These are phyloP conservation scores for Solea solea DNA, from an alignment of 2,113 vertebrate genomes.

Conservation along the genomic window DNA sequence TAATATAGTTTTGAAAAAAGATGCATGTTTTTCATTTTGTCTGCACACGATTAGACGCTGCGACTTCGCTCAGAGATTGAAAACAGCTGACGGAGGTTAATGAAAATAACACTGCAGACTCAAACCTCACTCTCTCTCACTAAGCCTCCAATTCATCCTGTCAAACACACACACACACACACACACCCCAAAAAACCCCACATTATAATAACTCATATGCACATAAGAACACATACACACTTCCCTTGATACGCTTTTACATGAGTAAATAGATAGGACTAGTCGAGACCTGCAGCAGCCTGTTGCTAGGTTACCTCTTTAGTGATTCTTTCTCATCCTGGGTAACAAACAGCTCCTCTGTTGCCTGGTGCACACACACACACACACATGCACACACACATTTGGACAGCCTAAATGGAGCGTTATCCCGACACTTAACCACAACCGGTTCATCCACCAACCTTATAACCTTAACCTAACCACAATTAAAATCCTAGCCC, in stretches of 20 bases:
- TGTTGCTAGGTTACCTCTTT: constrained; percentile 86
- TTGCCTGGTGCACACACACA: constrained; percentile 49
- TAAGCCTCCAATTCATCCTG: neutral
- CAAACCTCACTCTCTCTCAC: constrained; percentile 33
- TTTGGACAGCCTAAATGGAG: too few relatives aligned
- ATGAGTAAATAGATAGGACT: constrained; percentile 73
- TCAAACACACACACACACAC: constrained; percentile 8
- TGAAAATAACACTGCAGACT: constrained; percentile 62
- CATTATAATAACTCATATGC: neutral
- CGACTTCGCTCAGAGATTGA: too few relatives aligned
- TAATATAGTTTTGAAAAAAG: too few relatives aligned
- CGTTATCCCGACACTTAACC: too few relatives aligned
- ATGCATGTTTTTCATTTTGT: too few relatives aligned
- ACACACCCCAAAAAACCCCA: constrained; percentile 1
- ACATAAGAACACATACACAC: neutral
- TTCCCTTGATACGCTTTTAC: constrained; percentile 65
- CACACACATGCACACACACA: constrained; percentile 1
- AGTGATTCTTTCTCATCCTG: constrained; percentile 74
- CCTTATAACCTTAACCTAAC: too few relatives aligned
- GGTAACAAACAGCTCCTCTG: constrained; percentile 77
- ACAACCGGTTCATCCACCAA: too few relatives aligned
- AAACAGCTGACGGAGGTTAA: too few relatives aligned
- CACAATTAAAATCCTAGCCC: too few relatives aligned
- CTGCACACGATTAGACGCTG: too few relatives aligned
- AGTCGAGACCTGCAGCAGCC: constrained; percentile 67